Evolutionary conservation across 30 jellyfish, hydroid and myxozoan species (phyloP).

Genomic region (Morbakka virulenta): DNA sequence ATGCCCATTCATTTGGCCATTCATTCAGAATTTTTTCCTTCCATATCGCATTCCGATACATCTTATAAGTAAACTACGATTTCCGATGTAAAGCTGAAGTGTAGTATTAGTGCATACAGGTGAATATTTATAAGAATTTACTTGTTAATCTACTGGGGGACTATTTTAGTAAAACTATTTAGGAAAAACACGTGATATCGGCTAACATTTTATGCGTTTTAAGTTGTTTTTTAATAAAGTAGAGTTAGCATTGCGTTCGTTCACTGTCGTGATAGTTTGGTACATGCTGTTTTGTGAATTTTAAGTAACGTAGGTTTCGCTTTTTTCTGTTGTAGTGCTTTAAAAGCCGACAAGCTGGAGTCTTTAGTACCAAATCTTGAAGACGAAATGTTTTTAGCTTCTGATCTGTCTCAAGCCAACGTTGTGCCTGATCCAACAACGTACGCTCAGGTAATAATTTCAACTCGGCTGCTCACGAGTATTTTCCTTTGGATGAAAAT

Average conservation of each 20-base stretch:
- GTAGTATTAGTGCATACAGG: too few species aligned
- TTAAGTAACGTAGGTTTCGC: not conserved
- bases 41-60: conserved; percentile 20
- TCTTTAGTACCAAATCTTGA: not conserved
- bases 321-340: not conserved
- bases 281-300: not conserved
- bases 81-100: too few species aligned
- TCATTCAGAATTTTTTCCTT: conserved; percentile 34
- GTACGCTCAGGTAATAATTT: conserved; percentile 87
- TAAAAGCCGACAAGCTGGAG: not conserved
- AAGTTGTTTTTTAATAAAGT: too few species aligned
- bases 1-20: conserved; percentile 60
- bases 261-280: too few species aligned
- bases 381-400: conserved; percentile 78
- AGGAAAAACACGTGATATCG: too few species aligned
- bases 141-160: too few species aligned
- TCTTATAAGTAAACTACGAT: not conserved
- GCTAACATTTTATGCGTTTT: too few species aligned
- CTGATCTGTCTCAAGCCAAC: conserved; percentile 89
- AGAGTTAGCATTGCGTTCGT: too few species aligned
- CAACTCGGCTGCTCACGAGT: too few species aligned
- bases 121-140: too few species aligned
- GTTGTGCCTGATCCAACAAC: conserved; percentile 99
- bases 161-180: too few species aligned
- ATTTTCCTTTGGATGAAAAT: too few species aligned